Base-by-base conservation (phyloP, 23 tunicate species). In the Diplosoma virens region DNA sequence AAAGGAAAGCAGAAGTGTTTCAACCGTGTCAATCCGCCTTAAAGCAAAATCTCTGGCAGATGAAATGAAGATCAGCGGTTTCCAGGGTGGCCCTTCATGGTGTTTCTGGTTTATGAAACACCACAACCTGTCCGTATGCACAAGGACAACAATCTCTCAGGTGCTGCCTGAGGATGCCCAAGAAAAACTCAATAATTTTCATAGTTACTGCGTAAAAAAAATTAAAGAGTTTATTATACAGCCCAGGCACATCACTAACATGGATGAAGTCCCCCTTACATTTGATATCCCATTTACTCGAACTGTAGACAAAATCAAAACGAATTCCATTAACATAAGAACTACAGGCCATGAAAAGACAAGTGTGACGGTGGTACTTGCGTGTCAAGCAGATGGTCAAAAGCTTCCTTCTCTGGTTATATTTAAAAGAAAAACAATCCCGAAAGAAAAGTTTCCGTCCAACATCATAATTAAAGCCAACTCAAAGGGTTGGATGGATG, bases 111-210 rank as follows among this genome's bases (percentile, higher is more conserved):
- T 59, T 23, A 59, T 59, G 67, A 21, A 23, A 17, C 67, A 26
- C 16, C 23, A 59, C 26, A 23, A 23, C 16, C 67, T 59, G 17
- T 59, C 67, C 26, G 16, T 59, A 16, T 27, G 26, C 0, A 21
- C 67, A 24, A 17, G 0, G 23, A 59, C 25, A 18, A 59, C 67
- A n/a, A 17, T 21, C 23, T 59, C 67, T 17, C 67, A 59, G 0
- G 25, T 16, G 0, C 25, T 59, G 25, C 67, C 67, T 18, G 67
- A 21, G 20, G 67, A 59, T 24, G 20, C 14, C 0, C 25, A 22
- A 59, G 67, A n/a, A 59, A 59, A 59, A 24, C 67, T 59, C 25
- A 59, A 18, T 17, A 16, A 18, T 17, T 59, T 59, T 59, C 67
- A 22, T 0, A 59, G 16, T 22, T 59, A n/a, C 0, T n/a, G 25